These are phyloP conservation scores for Lepeophtheirus nordmannii DNA, from an alignment of 2,888 invertebrate species.

Conservation along the genomic window DNA sequence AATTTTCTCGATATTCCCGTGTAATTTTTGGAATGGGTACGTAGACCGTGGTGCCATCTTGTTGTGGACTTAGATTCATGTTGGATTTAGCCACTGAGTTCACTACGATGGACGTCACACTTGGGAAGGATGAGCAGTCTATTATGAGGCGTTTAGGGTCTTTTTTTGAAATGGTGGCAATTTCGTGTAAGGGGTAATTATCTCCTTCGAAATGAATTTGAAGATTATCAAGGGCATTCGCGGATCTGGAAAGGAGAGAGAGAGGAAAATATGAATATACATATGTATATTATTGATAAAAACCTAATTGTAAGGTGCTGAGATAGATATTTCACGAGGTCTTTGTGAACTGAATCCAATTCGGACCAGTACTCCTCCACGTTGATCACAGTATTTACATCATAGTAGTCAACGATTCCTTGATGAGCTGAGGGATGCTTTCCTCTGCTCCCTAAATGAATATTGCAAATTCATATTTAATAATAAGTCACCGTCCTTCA, in stretches of 20 bases:
- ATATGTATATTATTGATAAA: background rate
- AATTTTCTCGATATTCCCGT: slow-evolving; percentile 71
- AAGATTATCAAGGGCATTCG: slow-evolving; percentile 61
- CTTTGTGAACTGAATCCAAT: background rate
- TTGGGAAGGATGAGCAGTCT: slow-evolving; percentile 67
- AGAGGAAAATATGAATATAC: too few relatives aligned
- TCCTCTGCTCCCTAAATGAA: background rate
- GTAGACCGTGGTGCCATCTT: slow-evolving; percentile 77
- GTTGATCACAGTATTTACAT: background rate
- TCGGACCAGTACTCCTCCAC: slow-evolving; percentile 2
- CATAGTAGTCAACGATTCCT: background rate
- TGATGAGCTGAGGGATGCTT: background rate
- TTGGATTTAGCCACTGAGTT: slow-evolving; percentile 38
- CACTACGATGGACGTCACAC: slow-evolving; percentile 50
- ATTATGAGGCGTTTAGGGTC: slow-evolving; percentile 70
- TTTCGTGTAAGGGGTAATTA: slow-evolving; percentile 64
- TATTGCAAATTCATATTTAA: too few relatives aligned
- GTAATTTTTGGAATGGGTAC: slow-evolving; percentile 82
- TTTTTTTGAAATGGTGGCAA: slow-evolving; percentile 72
- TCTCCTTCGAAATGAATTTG: slow-evolving; percentile 58
- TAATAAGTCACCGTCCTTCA: background rate
- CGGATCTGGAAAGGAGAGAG: slow-evolving; percentile 26
- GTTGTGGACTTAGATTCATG: slow-evolving; percentile 77
- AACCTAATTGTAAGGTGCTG: too few relatives aligned
- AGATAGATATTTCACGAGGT: too few relatives aligned